Evolutionary conservation across 2,113 vertebrate genomes (phyloP).

Genomic region (Pluvianellus socialis): DNA sequence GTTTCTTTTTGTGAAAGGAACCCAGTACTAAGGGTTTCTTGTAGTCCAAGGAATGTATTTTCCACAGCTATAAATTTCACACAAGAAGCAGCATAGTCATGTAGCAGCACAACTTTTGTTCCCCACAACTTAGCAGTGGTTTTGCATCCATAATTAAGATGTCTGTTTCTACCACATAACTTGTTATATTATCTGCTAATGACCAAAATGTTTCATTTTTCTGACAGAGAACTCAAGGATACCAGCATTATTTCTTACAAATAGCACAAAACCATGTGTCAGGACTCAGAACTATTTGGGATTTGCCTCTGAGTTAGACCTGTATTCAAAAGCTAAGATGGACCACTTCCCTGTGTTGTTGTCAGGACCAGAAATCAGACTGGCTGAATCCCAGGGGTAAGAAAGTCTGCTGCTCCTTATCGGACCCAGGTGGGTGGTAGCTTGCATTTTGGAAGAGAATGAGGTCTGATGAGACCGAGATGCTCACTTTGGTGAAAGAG

Average conservation of each 20-base stretch:
- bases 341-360: neutral
- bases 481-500: neutral
- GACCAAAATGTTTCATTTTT: neutral
- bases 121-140: neutral
- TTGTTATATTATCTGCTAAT: neutral
- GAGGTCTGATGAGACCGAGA: neutral
- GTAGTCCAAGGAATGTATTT: neutral
- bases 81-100: neutral
- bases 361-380: neutral
- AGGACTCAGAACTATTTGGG: neutral
- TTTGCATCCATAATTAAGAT: neutral
- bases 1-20: neutral
- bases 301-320: neutral
- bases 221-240: neutral
- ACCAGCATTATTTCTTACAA: neutral
- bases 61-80: neutral
- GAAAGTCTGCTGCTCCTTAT: neutral
- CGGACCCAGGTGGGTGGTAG: neutral
- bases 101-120: neutral
- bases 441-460: neutral
- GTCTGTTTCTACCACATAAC: neutral
- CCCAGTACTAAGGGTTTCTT: neutral
- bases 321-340: neutral
- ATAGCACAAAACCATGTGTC: fast-evolving
- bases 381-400: neutral